Evolutionary conservation across 2,888 invertebrate species (phyloP), one percentile per base, ranked within the genome.

Genomic region (Ochropleura plecta): DNA sequence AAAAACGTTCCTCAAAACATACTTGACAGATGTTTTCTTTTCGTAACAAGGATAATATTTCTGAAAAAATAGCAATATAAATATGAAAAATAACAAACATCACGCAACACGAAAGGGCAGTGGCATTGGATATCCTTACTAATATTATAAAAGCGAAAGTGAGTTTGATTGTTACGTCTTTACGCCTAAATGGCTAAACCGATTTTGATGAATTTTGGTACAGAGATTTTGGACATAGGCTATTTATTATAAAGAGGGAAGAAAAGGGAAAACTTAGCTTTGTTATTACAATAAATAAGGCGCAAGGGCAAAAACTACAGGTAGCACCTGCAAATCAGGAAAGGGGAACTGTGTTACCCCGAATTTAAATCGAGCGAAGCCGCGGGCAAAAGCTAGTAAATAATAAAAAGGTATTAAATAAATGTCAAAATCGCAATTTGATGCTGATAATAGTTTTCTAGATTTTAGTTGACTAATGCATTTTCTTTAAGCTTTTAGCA

Each of bases 401-500:
- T 68, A 20, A 49, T 5, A 42, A 51, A 18, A 68, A 8, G 18
- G 30, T 30, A 30, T 18, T n/a, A 9, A 51, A n/a, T 49, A 44
- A 49, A 30, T 30, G 7, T 59, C 42, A 30, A 60, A 44, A 51
- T 51, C 10, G 9, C 5, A 73, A 60, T 69, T 8, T 73, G 8
- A 55, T 46, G 30, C 9, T 46, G 8, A 30, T 5, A n/a, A 59
- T 42, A 18, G 2, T n/a, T 18, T n/a, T 46, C 0, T 30, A 40
- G n/a, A 51, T 46, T 1, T 48, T 53, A 40, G 40, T 75, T 48
- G 9, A 7, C 30, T 69, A 62, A 51, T 76, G n/a, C 53, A 53
- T 53, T 72, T 30, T 53, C 48, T 40, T 30, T 49, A 20, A 65
- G 62, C 60, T 73, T 62, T 73, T 73, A 73, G 48, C 60, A 62